These are phyloP conservation scores for Malurus elegans DNA, from an alignment of 2,113 vertebrate species.

Conservation along the genomic window DNA sequence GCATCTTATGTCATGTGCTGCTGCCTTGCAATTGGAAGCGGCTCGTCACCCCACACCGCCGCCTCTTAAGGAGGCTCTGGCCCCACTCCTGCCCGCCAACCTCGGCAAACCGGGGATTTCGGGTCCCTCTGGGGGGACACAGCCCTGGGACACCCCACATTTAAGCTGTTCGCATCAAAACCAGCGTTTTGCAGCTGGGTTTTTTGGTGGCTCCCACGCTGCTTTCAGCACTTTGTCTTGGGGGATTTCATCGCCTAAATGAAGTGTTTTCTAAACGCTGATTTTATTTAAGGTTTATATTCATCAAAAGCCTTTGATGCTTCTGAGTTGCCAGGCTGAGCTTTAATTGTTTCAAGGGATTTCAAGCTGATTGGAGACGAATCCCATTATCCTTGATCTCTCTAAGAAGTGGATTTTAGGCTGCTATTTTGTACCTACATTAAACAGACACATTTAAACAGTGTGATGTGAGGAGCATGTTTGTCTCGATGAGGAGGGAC, in stretches of 20 bases:
- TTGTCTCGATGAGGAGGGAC: rapidly evolving
- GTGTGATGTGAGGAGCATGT: rapidly evolving
- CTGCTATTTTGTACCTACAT: background rate
- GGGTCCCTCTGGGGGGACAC: background rate
- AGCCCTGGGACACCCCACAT: background rate
- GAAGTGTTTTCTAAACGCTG: rapidly evolving
- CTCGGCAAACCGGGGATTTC: background rate
- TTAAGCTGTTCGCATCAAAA: background rate
- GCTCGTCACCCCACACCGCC: constrained; percentile 81
- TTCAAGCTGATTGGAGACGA: background rate
- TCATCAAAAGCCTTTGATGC: background rate
- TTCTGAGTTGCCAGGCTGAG: background rate
- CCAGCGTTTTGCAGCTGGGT: rapidly evolving
- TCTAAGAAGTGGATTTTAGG: background rate
- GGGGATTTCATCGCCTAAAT: background rate
- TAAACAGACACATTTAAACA: background rate
- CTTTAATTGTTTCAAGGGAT: background rate
- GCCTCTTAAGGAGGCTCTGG: constrained; percentile 72
- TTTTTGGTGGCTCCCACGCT: rapidly evolving
- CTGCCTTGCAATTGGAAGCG: constrained; percentile 54
- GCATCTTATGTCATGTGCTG: constrained; percentile 64
- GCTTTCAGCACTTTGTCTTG: background rate
- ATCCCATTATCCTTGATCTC: background rate
- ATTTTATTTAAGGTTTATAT: background rate
- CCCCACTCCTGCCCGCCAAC: background rate